Evolutionary conservation across 2,113 vertebrate genomes (phyloP).

Genomic region (Elachura formosa): DNA sequence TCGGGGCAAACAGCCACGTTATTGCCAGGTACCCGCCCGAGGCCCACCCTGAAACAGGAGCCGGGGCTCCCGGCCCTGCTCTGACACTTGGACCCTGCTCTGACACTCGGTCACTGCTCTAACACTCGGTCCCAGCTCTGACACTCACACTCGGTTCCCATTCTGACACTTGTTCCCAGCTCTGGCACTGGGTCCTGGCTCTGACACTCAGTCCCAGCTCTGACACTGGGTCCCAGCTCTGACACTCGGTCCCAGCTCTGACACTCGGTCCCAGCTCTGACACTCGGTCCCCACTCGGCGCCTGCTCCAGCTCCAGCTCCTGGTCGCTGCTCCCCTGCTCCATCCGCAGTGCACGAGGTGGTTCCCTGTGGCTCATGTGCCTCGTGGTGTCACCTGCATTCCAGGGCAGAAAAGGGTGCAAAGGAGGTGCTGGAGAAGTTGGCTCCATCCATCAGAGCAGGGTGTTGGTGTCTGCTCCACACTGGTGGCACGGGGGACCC

Average conservation of each 20-base stretch:
- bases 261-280: neutral
- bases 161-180: accelerated
- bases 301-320: neutral
- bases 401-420: neutral
- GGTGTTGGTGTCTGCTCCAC: neutral
- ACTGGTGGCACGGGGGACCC: accelerated
- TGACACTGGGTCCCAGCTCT: too few relatives aligned
- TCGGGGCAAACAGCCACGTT: neutral
- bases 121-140: accelerated
- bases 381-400: accelerated
- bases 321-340: neutral
- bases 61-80: neutral
- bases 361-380: accelerated
- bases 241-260: too few relatives aligned
- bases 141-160: accelerated
- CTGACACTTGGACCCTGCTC: accelerated
- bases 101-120: accelerated
- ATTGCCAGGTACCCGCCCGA: neutral
- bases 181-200: neutral
- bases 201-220: neutral
- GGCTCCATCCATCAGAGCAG: neutral
- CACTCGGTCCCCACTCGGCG: neutral
- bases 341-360: accelerated
- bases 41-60: neutral
- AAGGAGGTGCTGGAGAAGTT: accelerated